phyloP scores from a whole-genome alignment of 2,113 vertebrate genomes.

The Ailuropoda melanoleuca region DNA sequence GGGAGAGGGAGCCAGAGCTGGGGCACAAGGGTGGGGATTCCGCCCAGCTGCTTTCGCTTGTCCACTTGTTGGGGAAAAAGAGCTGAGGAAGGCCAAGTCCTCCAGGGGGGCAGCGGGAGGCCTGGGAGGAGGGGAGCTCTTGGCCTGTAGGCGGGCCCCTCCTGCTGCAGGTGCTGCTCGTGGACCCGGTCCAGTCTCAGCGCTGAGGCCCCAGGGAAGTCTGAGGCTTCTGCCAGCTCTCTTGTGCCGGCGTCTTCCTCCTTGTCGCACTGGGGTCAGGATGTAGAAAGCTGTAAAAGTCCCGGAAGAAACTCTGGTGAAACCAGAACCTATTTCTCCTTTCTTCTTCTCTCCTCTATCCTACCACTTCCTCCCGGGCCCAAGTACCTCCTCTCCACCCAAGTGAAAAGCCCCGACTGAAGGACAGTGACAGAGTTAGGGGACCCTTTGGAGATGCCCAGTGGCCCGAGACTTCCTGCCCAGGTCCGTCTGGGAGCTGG shows the following conservation, averaged over 20 bases:
- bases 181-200: neutral
- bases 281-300: neutral
- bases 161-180: too few relatives aligned
- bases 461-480: neutral
- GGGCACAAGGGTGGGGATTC: neutral
- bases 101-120: rapidly evolving
- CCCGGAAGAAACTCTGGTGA: constrained; percentile 5
- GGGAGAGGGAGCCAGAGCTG: neutral
- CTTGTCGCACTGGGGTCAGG: neutral
- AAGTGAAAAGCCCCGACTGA: rapidly evolving
- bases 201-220: neutral
- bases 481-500: neutral
- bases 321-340: neutral
- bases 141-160: neutral
- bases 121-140: too few relatives aligned
- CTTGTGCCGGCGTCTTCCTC: too few relatives aligned
- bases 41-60: neutral
- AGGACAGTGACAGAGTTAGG: neutral
- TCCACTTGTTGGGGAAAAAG: neutral
- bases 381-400: neutral
- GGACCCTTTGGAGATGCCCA: neutral
- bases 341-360: neutral
- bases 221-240: neutral
- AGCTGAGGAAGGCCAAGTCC: neutral
- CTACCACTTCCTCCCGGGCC: neutral